A percentile compares a stretch with the other conserved stretches of the same genome.
Conservation (phyloP, 1,140 invertebrate genomes). For the Wasmannia auropunctata region DNA sequence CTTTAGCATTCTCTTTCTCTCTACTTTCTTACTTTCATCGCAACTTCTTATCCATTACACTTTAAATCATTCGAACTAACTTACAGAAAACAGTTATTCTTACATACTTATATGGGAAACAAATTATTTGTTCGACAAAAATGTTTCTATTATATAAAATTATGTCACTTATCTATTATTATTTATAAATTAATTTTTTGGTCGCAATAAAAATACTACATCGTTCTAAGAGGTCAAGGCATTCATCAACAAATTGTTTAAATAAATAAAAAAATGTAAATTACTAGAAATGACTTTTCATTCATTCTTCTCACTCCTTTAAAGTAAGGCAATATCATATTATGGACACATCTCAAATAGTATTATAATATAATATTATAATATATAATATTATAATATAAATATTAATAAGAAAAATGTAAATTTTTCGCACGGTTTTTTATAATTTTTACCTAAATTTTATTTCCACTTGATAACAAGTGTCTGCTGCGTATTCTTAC, state of each 20-base stretch:
- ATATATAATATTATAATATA: too few relatives aligned
- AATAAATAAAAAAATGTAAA: background rate
- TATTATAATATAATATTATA: too few relatives aligned
- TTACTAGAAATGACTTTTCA: background rate
- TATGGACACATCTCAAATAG: background rate
- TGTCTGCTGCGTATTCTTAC: background rate
- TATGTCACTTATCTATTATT: conserved; percentile 4
- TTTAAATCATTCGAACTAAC: conserved; percentile 14
- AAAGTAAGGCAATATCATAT: background rate
- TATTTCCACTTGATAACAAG: background rate
- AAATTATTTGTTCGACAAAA: conserved; percentile 4
- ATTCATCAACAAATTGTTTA: conserved; percentile 5
- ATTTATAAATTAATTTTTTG: background rate
- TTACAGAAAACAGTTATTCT: background rate
- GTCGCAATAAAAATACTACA: conserved; percentile 11
- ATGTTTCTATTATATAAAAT: background rate
- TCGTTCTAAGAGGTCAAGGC: background rate
- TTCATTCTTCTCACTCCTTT: background rate
- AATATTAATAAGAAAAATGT: background rate
- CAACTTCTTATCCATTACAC: conserved; percentile 23
- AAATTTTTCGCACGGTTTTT: background rate
- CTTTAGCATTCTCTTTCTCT: conserved; percentile 44
- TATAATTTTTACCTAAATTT: background rate
- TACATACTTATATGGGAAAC: conserved; percentile 4
- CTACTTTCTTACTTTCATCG: conserved; percentile 12